Conservation (phyloP, 2,888 invertebrate genomes). For the Agonopterix subpropinquella region DNA sequence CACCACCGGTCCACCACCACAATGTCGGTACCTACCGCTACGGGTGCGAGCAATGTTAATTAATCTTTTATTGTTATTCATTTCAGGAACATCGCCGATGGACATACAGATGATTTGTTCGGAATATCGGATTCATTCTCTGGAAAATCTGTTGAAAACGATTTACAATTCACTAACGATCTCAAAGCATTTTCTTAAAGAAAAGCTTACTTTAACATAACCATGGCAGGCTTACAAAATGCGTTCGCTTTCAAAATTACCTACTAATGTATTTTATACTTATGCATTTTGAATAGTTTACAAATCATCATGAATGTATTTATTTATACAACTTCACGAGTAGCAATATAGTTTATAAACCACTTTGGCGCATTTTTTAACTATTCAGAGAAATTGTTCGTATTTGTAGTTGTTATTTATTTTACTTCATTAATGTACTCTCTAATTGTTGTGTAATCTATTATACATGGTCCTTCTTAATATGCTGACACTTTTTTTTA, state of each 20-base stretch:
- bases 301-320: background rate
- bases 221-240: background rate
- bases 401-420: too few relatives aligned
- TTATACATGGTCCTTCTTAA: too few relatives aligned
- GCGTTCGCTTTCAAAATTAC: too few relatives aligned
- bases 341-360: too few relatives aligned
- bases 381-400: too few relatives aligned
- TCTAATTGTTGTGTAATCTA: too few relatives aligned
- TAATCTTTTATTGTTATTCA: background rate
- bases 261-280: too few relatives aligned
- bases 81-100: constrained; percentile 46
- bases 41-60: background rate
- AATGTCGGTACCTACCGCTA: background rate
- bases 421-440: too few relatives aligned
- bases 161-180: constrained; percentile 37
- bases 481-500: too few relatives aligned
- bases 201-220: constrained; percentile 1
- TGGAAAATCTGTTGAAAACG: constrained; percentile 43
- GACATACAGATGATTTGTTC: constrained; percentile 35
- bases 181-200: constrained; percentile 39
- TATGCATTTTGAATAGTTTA: too few relatives aligned
- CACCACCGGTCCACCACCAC: background rate
- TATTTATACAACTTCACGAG: background rate
- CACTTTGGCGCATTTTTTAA: too few relatives aligned
- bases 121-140: constrained; percentile 40